Conservation (phyloP, 30 jellyfish, hydroid and myxozoan species). For the Aurelia aurita complex sp. Pacific region DNA sequence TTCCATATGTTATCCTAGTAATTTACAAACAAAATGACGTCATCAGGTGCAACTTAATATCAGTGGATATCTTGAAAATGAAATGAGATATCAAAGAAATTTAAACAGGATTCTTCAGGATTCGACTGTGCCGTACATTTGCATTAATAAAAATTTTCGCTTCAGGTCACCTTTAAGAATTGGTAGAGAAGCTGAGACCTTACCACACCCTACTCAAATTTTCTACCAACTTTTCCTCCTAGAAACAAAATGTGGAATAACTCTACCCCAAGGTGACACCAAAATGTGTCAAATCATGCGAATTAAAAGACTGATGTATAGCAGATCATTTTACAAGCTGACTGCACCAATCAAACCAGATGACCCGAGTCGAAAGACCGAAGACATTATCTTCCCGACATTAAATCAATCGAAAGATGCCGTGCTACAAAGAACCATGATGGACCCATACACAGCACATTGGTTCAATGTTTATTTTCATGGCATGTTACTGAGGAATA, state of each 20-base stretch:
- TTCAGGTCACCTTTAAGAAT: too few species aligned
- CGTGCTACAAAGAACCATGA: conserved; percentile 59
- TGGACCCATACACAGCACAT: conserved; percentile 85
- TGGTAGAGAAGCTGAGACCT: too few species aligned
- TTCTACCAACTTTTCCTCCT: background rate
- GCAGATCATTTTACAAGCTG: conserved; percentile 56
- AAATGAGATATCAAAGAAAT: too few species aligned
- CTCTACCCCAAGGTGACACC: conserved; percentile 61
- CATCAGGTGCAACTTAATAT: too few species aligned
- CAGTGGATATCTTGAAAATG: too few species aligned
- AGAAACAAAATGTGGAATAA: conserved; percentile 54
- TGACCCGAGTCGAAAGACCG: conserved; percentile 38
- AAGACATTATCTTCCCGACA: conserved; percentile 64
- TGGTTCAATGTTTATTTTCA: conserved; percentile 87
- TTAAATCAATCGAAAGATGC: conserved; percentile 60
- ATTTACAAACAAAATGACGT: too few species aligned
- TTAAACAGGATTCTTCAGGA: too few species aligned
- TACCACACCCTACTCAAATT: too few species aligned
- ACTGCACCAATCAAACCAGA: conserved; percentile 50
- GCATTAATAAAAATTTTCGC: too few species aligned
- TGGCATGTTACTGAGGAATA: conserved; percentile 71
- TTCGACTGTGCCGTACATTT: too few species aligned
- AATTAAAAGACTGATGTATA: conserved; percentile 15
- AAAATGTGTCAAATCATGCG: conserved; percentile 57
- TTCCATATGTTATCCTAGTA: too few species aligned